Conservation (phyloP, 2,888 invertebrate genomes). For the Macropis europaea region DNA sequence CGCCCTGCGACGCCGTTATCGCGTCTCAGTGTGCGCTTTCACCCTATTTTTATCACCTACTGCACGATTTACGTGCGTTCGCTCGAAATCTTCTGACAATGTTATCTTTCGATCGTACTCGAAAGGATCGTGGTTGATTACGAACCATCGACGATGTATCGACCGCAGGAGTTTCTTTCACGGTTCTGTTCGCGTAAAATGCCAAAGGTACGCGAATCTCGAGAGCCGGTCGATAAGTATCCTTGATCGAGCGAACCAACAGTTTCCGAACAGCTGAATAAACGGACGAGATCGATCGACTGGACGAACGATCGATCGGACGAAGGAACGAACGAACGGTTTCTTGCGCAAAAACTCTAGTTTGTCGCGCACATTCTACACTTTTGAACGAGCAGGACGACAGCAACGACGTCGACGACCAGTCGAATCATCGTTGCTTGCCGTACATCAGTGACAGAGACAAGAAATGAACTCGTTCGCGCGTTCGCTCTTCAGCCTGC, state of each 20-base stretch:
- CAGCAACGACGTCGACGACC: not conserved
- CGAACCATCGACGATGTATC: not conserved
- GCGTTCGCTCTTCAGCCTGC: slow-evolving; percentile 30
- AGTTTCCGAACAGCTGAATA: not conserved
- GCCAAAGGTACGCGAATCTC: not conserved
- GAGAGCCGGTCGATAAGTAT: not conserved
- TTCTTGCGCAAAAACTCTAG: not conserved
- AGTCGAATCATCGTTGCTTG: slow-evolving; percentile 23
- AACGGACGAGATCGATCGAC: too few species aligned
- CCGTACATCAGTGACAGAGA: slow-evolving; percentile 9
- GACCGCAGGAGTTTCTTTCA: not conserved
- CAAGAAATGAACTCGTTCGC: slow-evolving; percentile 51
- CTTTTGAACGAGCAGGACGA: not conserved
- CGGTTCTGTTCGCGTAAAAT: slow-evolving; percentile 2
- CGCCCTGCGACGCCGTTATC: too few species aligned
- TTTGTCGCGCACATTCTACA: not conserved
- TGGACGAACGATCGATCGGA: not conserved
- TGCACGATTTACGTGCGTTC: too few species aligned
- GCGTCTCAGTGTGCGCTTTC: too few species aligned
- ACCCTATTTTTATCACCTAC: too few species aligned
- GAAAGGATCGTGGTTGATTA: not conserved
- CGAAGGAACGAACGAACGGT: not conserved
- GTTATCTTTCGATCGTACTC: not conserved
- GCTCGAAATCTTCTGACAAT: not conserved
- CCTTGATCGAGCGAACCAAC: not conserved